A percentile compares a stretch with the other conserved stretches of the same genome.
These are phyloP conservation scores for Oncorhynchus kisutch DNA, from an alignment of 2,113 vertebrate species.

Conservation along the genomic window DNA sequence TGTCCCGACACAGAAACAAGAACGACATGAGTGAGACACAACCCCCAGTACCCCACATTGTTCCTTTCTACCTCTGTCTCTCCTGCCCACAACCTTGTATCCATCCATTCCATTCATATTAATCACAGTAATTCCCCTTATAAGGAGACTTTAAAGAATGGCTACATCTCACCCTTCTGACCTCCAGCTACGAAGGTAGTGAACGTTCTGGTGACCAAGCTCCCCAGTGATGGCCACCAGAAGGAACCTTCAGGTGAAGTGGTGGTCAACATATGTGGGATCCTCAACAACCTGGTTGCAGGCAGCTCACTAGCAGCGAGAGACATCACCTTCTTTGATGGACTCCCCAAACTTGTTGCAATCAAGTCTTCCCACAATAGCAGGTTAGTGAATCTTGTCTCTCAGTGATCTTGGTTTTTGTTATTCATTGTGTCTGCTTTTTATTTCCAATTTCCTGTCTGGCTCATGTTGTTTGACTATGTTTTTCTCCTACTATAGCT, in stretches of 20 bases:
- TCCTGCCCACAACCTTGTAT: too few species aligned
- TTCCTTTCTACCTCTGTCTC: neutral
- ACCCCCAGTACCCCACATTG: neutral
- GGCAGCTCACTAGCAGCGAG: conserved; percentile 85
- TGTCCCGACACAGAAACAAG: conserved; percentile 86
- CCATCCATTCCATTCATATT: too few species aligned
- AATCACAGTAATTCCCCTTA: too few species aligned
- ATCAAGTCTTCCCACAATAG: conserved; percentile 87
- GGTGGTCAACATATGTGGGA: conserved; percentile 87
- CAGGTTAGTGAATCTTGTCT: conserved; percentile 69
- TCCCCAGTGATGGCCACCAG: conserved; percentile 79
- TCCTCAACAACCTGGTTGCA: conserved; percentile 90
- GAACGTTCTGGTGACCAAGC: conserved; percentile 84
- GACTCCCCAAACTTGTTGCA: conserved; percentile 88
- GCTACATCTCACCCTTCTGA: neutral
- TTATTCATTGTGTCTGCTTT: neutral
- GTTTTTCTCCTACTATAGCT: conserved; percentile 62
- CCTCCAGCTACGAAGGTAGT: conserved; percentile 86
- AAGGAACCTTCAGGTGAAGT: conserved; percentile 79
- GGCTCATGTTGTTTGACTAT: conserved; percentile 4
- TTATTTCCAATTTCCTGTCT: conserved; percentile 1
- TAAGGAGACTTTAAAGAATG: too few species aligned
- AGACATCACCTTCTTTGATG: conserved; percentile 88
- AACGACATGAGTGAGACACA: conserved; percentile 85
- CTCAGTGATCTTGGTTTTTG: neutral